Evolutionary conservation across 2,113 vertebrate species (phyloP), one percentile per base, ranked within the genome.

Genomic region (Gambusia holbrooki): DNA sequence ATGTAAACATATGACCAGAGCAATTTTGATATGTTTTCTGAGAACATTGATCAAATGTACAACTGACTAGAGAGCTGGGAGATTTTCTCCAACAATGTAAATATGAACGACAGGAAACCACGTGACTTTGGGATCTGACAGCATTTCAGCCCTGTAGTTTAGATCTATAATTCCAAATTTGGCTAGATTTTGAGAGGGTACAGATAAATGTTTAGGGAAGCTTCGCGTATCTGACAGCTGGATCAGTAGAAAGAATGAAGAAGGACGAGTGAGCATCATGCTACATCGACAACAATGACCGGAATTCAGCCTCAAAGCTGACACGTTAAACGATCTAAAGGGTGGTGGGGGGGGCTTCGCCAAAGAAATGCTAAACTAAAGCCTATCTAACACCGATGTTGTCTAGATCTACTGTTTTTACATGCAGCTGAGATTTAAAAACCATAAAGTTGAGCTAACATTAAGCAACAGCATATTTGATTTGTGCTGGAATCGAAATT

Each of bases 221-320:
- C 27, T 13, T 5, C 3, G 17, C 30, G 5, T 3, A 15, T 64
- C 64, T 45, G 25, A 19, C 19, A 27, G 13, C 51, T 14, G 19
- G 29, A 42, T 15, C 22, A 51, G 22, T 29, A 4, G 7, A 63
- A 62, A 37, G 62, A 67, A 69, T 40, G 27, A 40, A 70, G 66
- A 69, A 62, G 65, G 35, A 35, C 66, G 8, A n/a, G 51, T 58
- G 25, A n/a, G 7, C 73, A 71, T 30, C 54, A 63, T 17, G 60
- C 25, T 33, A 69, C 67, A 64, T 0, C 30, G 35, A 69, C 70
- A 82, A 88, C 80, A 82, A 90, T 79, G 78, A 77, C 61, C 76
- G 72, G 77, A 83, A 79, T 77, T 35, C 62, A 65, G 79, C 27
- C 69, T 51, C 2, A 30, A 30, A 32, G 54, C 73, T 77, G 70